Evolutionary conservation across 2,888 invertebrate species (phyloP), one percentile per base, ranked within the genome.

Genomic region (Miltochrista miniata): DNA sequence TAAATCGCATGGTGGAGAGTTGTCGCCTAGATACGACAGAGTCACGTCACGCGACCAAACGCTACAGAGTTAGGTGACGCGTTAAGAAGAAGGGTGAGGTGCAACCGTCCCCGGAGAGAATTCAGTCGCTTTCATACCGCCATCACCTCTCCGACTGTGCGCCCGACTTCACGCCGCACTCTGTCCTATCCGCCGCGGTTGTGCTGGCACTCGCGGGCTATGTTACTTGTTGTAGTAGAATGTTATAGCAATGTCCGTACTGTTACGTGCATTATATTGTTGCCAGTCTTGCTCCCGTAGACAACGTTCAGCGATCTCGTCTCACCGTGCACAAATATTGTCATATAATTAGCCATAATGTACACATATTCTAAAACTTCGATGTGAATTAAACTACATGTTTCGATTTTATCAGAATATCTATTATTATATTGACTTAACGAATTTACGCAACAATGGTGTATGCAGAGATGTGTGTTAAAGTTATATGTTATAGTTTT

Each of bases 331-430:
- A 87, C 83, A 61, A 75, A 77, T 78, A 77, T 79, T 74, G 74
- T 81, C 76, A 76, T 82, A 81, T 68, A 71, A 76, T 72, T 87
- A 90, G 85, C 74, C 71, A 74, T 85, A 83, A 87, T 72, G 75
- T 83, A 87, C 83, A 82, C 88, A 8, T 90, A 90, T 90, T 91
- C 91, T 91, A 90, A 91, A 90, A 82, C 75, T 72, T 82, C 78
- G 84, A 77, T 87, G 87, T 88, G 86, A 88, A 88, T 89, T 90
- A 87, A 88, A 83, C 88, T 89, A 52, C 36, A 40, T 48, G 85
- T 83, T 88, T 88, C 85, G 81, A 87, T 87, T 88, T 81, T 87
- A 88, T 87, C 88, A 87, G 81, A 88, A 87, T 90, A 86, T 87
- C 76, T 83, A 83, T 78, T 43, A 82, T 83, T 79, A 87, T 85